phyloP scores from a whole-genome alignment of 2,888 invertebrate genomes.

The Drosophila fulvimacula region DNA sequence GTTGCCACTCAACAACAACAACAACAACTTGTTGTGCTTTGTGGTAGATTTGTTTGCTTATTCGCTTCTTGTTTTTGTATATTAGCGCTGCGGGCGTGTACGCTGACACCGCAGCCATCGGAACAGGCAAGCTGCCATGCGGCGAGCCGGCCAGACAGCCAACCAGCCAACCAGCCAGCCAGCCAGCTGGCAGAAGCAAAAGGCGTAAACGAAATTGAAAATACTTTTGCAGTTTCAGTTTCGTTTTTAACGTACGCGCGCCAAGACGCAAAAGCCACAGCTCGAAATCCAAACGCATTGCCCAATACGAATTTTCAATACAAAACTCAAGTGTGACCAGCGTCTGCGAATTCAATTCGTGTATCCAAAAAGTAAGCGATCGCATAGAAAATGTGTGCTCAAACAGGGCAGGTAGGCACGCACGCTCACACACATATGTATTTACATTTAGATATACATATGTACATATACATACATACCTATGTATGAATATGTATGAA shows the following conservation, averaged over 20 bases:
- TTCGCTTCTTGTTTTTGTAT: slow-evolving; percentile 29
- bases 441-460: not conserved
- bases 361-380: slow-evolving; percentile 43
- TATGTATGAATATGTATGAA: too few species aligned
- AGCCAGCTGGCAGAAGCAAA: slow-evolving; percentile 33
- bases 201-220: slow-evolving; percentile 58
- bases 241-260: slow-evolving; percentile 80
- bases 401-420: not conserved
- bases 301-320: slow-evolving; percentile 26
- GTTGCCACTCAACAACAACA: slow-evolving; percentile 21
- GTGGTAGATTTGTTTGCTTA: slow-evolving; percentile 37
- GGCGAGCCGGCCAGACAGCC: slow-evolving; percentile 19
- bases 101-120: slow-evolving; percentile 34
- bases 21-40: slow-evolving; percentile 51
- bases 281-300: slow-evolving; percentile 30
- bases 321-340: slow-evolving; percentile 27
- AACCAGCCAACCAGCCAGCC: slow-evolving; percentile 33
- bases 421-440: not conserved
- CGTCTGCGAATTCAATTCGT: slow-evolving; percentile 30
- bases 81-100: slow-evolving; percentile 29
- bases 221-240: slow-evolving; percentile 78
- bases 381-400: slow-evolving; percentile 4
- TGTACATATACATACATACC: not conserved
- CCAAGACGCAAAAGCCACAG: slow-evolving; percentile 59
- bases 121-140: slow-evolving; percentile 6